Conservation (phyloP, 2,888 invertebrate species). For the Neria commutata region DNA sequence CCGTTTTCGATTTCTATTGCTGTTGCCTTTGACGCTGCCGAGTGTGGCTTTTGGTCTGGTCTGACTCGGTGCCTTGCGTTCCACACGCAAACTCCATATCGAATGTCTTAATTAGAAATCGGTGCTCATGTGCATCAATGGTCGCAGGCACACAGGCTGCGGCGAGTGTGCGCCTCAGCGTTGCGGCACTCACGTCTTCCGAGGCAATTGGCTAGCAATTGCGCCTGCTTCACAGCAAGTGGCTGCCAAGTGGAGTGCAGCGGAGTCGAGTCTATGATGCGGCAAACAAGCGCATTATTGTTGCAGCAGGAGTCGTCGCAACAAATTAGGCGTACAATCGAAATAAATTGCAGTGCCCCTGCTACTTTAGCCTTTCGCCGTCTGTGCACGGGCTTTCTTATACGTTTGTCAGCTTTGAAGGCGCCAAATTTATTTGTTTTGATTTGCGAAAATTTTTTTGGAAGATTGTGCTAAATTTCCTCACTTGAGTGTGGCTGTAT, state of each 20-base stretch:
- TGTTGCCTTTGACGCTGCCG: too few species aligned
- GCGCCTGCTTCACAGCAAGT: slow-evolving; percentile 38
- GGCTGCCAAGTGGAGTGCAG: too few species aligned
- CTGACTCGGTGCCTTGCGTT: slow-evolving; percentile 45
- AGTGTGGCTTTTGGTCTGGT: too few species aligned
- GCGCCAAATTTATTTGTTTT: too few species aligned
- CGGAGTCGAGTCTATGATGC: too few species aligned
- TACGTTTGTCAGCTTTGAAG: too few species aligned
- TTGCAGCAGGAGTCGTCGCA: neutral
- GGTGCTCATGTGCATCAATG: slow-evolving; percentile 29
- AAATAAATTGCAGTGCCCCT: slow-evolving; percentile 33
- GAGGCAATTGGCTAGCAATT: slow-evolving; percentile 38
- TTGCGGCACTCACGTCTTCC: slow-evolving; percentile 18
- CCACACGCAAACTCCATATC: slow-evolving; percentile 55
- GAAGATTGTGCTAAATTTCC: too few species aligned
- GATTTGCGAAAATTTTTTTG: too few species aligned
- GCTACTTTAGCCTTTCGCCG: neutral
- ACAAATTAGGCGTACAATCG: slow-evolving; percentile 36
- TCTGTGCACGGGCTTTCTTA: neutral
- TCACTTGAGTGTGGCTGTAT: too few species aligned
- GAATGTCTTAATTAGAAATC: slow-evolving; percentile 60
- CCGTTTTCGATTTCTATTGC: neutral
- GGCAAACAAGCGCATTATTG: neutral
- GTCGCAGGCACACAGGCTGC: slow-evolving; percentile 13
- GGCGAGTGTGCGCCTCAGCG: slow-evolving; percentile 27